A percentile compares a stretch with the other conserved stretches of the same genome.
phyloP scores from a whole-genome alignment of 2,888 invertebrate genomes.

The Isoperla grammatica region DNA sequence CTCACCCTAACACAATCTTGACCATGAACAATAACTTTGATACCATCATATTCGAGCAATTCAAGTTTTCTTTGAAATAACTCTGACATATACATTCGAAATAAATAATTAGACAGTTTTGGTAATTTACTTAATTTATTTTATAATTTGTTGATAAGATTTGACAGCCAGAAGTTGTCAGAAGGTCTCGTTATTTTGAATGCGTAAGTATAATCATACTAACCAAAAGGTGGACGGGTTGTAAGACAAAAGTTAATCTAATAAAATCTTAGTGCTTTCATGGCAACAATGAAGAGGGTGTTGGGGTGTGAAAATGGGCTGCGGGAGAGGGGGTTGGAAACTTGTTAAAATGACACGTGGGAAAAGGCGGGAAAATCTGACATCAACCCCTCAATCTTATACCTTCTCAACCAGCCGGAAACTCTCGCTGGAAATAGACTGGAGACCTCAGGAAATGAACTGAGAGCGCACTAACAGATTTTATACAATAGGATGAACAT shows the following conservation, averaged over 20 bases:
- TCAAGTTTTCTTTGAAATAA: no score
- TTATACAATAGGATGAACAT: no score
- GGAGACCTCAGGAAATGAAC: no score
- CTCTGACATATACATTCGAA: no score
- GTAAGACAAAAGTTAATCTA: conserved; percentile 22
- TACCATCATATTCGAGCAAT: no score
- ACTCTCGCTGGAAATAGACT: no score
- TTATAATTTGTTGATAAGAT: background rate
- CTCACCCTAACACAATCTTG: background rate
- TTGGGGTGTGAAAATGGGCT: conserved; percentile 1
- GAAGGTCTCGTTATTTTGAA: conserved; percentile 9
- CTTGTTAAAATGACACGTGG: conserved; percentile 27
- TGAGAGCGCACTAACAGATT: no score
- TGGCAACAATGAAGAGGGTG: conserved; percentile 11
- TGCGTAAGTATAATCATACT: conserved; percentile 12
- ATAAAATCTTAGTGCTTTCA: conserved; percentile 21
- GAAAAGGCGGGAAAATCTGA: conserved; percentile 24
- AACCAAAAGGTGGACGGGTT: conserved; percentile 17
- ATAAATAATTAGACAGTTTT: no score
- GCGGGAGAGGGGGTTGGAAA: conserved; percentile 13
- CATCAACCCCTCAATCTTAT: conserved; percentile 2
- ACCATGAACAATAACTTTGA: background rate
- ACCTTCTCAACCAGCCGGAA: no score
- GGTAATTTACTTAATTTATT: background rate
- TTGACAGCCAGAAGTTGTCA: background rate